Evolutionary conservation across 2,797 vertebrate genomes (phyloP), one percentile per base, ranked within the genome.

Genomic region (Tympanoctomys barrerae): DNA sequence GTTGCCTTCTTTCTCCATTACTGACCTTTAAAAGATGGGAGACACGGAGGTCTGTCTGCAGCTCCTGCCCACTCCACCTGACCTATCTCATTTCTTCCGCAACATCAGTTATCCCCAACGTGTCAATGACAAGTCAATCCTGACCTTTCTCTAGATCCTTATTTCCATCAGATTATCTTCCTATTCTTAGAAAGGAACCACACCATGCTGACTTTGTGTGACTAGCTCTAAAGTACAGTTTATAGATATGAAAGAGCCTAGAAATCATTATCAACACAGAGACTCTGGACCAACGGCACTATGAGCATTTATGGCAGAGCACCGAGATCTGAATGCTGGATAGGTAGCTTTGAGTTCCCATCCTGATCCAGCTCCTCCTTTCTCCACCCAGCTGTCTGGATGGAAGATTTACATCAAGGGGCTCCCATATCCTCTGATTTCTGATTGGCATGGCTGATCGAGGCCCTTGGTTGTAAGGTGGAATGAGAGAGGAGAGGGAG

Each of bases 101-200:
- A 54, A 11, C n/a, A 62, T 87, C 46, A 62, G 1, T 87, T 61
- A 52, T 61, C 31, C 59, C 42, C 52, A 77, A n/a, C n/a, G 11
- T 46, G 4, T 70, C 42, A 83, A 24, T 62, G 54, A 57, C 28
- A 87, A 9, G 39, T 11, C 36, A 75, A 10, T 80, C 46, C 46
- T 77, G 59, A 79, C 42, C 52, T 87, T 96, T 94, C 70, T 86
- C 52, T 46, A 83, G 16, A 54, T 75, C 33, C 75, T 88, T 73
- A 89, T 87, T 92, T 95, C 61, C 61, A 7, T 18, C 57, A 73
- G n/a, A 52, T 68, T 21, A 83, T 57, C 87, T 24, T n/a, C 26
- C 36, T 64, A 2, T 90, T 94, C 31, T 88, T 89, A 16, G 90
- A 79, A 28, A 78, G 33, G 31, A 93, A 49, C 22, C 16, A 89